Evolutionary conservation across 2,113 vertebrate species (phyloP).

Genomic region (Cyanoliseus patagonus): DNA sequence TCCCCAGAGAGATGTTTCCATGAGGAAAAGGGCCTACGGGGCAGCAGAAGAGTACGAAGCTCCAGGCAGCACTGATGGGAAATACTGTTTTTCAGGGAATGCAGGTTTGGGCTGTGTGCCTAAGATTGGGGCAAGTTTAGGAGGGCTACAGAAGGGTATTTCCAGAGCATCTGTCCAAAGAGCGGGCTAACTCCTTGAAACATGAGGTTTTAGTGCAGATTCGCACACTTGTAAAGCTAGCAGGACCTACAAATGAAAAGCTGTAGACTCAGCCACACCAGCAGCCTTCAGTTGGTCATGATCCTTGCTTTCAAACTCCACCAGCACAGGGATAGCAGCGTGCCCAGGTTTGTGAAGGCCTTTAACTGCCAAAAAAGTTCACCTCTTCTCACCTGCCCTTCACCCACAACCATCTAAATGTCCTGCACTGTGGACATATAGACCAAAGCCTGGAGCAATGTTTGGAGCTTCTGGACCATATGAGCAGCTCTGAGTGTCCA

Average conservation of each 20-base stretch:
- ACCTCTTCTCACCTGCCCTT: background rate
- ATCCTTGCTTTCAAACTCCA: background rate
- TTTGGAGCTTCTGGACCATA: background rate
- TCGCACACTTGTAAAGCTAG: background rate
- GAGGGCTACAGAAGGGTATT: background rate
- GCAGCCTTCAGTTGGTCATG: background rate
- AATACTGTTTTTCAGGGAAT: background rate
- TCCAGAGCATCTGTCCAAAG: background rate
- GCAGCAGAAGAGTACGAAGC: background rate
- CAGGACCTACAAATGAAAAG: background rate
- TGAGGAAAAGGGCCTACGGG: background rate
- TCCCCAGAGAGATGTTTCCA: background rate
- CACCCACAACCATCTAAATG: background rate
- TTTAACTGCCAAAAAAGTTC: background rate
- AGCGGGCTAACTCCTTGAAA: background rate
- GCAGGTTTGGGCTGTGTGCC: background rate
- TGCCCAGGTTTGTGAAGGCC: background rate
- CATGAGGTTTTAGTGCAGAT: background rate
- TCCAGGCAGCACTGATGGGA: background rate
- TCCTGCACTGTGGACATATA: background rate
- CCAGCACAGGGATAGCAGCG: background rate
- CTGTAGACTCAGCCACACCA: background rate
- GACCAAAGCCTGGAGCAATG: background rate
- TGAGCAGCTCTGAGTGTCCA: fast-evolving
- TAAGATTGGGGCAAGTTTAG: background rate